Conservation (phyloP, 1,140 invertebrate species). For the Rhagoletis pomonella region DNA sequence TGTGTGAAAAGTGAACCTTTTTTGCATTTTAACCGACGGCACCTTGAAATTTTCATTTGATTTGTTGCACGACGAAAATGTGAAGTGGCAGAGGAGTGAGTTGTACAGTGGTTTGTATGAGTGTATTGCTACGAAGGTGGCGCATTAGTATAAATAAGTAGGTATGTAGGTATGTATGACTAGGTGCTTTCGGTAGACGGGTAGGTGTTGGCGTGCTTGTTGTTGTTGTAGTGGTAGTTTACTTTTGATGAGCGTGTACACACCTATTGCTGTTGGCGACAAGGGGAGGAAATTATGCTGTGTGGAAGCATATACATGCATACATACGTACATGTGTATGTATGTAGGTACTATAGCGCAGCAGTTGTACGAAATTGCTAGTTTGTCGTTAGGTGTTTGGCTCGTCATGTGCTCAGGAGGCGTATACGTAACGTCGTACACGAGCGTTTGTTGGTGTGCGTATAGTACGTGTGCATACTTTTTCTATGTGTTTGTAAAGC, state of each 20-base stretch:
- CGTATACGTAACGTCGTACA: slow-evolving; percentile 39
- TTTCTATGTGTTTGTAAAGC: background rate
- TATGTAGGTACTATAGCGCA: background rate
- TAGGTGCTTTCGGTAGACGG: slow-evolving; percentile 19
- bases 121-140: slow-evolving; percentile 42
- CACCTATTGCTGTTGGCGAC: slow-evolving; percentile 49
- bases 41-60: slow-evolving; percentile 58
- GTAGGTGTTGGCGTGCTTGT: slow-evolving; percentile 16
- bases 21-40: slow-evolving; percentile 61
- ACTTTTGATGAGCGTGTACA: slow-evolving; percentile 51
- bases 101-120: background rate
- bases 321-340: background rate
- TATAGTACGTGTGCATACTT: background rate
- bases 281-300: slow-evolving; percentile 28
- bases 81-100: slow-evolving; percentile 18
- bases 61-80: slow-evolving; percentile 34
- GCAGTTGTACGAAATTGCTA: slow-evolving; percentile 35
- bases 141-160: slow-evolving; percentile 6
- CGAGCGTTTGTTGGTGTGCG: background rate
- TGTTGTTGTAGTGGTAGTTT: slow-evolving; percentile 40
- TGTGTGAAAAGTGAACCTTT: slow-evolving; percentile 54
- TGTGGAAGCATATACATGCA: background rate
- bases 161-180: background rate
- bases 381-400: slow-evolving; percentile 25
- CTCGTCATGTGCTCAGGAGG: slow-evolving; percentile 24